Evolutionary conservation across 2,888 invertebrate genomes (phyloP).

Genomic region (Dryobotodes eremita): DNA sequence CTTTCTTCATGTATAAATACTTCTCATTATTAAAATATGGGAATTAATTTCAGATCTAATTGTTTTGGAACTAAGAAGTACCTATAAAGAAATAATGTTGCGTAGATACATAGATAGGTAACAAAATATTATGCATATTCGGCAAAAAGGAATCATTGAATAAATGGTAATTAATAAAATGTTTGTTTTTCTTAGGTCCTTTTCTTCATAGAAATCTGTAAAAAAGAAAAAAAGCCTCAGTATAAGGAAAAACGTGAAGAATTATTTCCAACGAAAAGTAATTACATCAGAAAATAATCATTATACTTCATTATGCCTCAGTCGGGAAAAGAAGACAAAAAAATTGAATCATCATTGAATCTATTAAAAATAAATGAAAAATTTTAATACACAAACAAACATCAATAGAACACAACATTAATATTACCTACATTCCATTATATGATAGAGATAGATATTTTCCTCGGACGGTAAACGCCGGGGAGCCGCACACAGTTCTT

Average conservation of each 20-base stretch:
- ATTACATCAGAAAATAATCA: conserved; percentile 44
- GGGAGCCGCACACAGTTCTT: conserved; percentile 20
- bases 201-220: conserved; percentile 64
- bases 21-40: background rate
- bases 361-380: background rate
- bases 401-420: background rate
- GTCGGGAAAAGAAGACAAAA: conserved; percentile 90
- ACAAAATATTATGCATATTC: conserved; percentile 25
- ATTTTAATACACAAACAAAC: background rate
- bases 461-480: conserved; percentile 19
- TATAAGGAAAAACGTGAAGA: background rate
- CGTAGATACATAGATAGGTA: background rate
- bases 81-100: conserved; percentile 1
- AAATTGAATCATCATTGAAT: conserved; percentile 75
- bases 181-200: conserved; percentile 27
- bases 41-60: conserved; percentile 4
- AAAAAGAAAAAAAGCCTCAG: conserved; percentile 55
- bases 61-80: conserved; percentile 20
- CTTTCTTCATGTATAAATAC: conserved; percentile 20
- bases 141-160: conserved; percentile 18
- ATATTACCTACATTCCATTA: conserved; percentile 41
- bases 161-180: conserved; percentile 24
- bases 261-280: background rate
- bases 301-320: conserved; percentile 83
- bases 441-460: conserved; percentile 8